A percentile compares a stretch with the other conserved stretches of the same genome.
Evolutionary conservation across 2,113 vertebrate species (phyloP).

Genomic region (Vulpes ferrilata): DNA sequence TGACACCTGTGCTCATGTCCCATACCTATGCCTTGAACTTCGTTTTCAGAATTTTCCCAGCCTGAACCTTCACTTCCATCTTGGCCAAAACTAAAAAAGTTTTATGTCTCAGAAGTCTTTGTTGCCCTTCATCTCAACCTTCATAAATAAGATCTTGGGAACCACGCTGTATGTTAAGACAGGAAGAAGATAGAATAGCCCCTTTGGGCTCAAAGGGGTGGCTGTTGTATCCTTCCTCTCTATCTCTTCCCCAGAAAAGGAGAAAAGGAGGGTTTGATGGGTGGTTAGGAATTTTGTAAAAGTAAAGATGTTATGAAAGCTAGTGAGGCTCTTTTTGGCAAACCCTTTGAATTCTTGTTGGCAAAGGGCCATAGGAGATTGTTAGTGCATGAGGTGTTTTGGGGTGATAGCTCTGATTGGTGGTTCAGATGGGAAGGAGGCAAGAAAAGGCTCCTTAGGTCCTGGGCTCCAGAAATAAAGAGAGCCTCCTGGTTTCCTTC

Average conservation of each 20-base stretch:
- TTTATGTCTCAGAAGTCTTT: neutral
- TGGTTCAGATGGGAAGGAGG: neutral
- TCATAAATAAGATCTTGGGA: neutral
- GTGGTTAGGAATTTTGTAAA: neutral
- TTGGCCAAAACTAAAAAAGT: neutral
- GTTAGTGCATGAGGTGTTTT: neutral
- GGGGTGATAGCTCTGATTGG: neutral
- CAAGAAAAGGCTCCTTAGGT: neutral
- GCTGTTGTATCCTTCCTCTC: neutral
- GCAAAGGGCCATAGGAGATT: neutral
- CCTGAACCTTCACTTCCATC: neutral
- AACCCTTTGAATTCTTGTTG: conserved; percentile 23
- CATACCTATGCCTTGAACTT: neutral
- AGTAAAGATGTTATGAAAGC: neutral
- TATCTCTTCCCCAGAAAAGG: neutral
- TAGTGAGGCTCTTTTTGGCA: neutral
- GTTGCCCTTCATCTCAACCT: neutral
- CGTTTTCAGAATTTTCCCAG: neutral
- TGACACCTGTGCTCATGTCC: neutral
- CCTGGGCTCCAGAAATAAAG: neutral
- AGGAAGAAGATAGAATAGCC: neutral
- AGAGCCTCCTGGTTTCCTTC: neutral
- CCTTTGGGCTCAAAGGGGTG: neutral
- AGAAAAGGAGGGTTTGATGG: neutral
- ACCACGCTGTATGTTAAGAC: neutral